phyloP scores from a whole-genome alignment of 2,113 vertebrate species.

The Cyanoliseus patagonus region DNA sequence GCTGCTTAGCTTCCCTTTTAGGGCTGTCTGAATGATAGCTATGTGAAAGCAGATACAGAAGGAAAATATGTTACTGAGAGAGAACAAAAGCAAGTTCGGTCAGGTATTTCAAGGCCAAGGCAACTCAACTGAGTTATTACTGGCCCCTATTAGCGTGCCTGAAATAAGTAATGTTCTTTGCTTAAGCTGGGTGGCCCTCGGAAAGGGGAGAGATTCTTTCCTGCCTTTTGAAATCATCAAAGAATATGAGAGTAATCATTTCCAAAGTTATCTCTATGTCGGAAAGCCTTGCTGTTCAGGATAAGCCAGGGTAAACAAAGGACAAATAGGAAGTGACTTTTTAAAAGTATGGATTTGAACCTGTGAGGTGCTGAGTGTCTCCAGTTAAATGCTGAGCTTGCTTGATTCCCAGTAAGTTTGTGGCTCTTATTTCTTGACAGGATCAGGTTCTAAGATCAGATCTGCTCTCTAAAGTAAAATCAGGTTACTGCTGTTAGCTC shows the following conservation, averaged over 20 bases:
- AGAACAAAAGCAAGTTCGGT: slow-evolving; percentile 27
- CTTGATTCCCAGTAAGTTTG: slow-evolving; percentile 6
- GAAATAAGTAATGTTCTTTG: slow-evolving; percentile 36
- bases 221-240: slow-evolving; percentile 70
- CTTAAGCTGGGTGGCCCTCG: slow-evolving; percentile 51
- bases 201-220: slow-evolving; percentile 71
- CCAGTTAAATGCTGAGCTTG: slow-evolving; percentile 10
- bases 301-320: slow-evolving; percentile 64
- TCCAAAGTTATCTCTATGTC: slow-evolving; percentile 58
- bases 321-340: slow-evolving; percentile 51
- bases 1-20: background rate
- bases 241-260: slow-evolving; percentile 56
- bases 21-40: background rate
- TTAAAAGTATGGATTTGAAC: slow-evolving; percentile 43
- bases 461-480: slow-evolving; percentile 8
- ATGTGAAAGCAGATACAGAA: background rate
- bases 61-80: slow-evolving; percentile 9
- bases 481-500: background rate
- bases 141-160: slow-evolving; percentile 58
- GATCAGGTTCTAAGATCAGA: slow-evolving; percentile 14
- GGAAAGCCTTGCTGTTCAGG: slow-evolving; percentile 51
- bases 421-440: background rate
- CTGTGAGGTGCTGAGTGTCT: slow-evolving; percentile 27
- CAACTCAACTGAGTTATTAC: slow-evolving; percentile 60
- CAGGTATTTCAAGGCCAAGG: slow-evolving; percentile 57